These are phyloP conservation scores for Sarcophaga bullata DNA, from an alignment of 1,140 invertebrate species.

Conservation along the genomic window DNA sequence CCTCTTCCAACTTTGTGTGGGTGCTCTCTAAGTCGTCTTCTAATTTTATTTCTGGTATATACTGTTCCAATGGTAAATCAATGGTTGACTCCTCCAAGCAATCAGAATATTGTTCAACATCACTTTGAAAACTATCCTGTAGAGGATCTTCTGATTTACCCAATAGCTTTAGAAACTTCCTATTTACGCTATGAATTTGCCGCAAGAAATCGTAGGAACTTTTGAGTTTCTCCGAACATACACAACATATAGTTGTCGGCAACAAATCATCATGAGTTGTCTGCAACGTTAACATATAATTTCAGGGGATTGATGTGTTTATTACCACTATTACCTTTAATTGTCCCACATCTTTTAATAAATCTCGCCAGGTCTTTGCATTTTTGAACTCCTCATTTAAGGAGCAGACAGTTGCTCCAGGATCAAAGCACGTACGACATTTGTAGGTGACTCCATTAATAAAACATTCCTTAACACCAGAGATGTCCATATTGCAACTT, in stretches of 20 bases:
- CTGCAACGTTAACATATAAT: not conserved
- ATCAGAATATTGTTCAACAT: not conserved
- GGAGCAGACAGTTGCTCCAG: not conserved
- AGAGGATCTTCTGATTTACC: not conserved
- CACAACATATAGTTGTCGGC: not conserved
- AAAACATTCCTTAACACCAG: not conserved
- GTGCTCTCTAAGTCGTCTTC: not conserved
- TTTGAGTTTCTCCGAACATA: not conserved
- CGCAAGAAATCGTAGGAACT: not conserved
- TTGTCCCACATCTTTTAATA: not conserved
- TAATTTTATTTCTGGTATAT: constrained; percentile 7
- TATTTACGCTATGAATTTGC: constrained; percentile 22
- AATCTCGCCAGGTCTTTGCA: not conserved
- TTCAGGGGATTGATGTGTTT: not conserved
- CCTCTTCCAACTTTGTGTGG: not conserved
- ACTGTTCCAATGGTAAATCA: constrained; percentile 6
- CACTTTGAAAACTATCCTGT: not conserved
- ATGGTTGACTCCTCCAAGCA: constrained; percentile 20
- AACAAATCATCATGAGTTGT: not conserved
- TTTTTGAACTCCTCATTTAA: not conserved
- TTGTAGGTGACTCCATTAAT: not conserved
- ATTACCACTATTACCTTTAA: not conserved
- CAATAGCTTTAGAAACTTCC: not conserved
- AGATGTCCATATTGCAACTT: not conserved
- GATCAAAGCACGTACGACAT: constrained; percentile 35